A percentile compares a stretch with the other conserved stretches of the same genome.
Evolutionary conservation across 2,888 invertebrate genomes (phyloP).

Genomic region (Acanthosepion lycidas): DNA sequence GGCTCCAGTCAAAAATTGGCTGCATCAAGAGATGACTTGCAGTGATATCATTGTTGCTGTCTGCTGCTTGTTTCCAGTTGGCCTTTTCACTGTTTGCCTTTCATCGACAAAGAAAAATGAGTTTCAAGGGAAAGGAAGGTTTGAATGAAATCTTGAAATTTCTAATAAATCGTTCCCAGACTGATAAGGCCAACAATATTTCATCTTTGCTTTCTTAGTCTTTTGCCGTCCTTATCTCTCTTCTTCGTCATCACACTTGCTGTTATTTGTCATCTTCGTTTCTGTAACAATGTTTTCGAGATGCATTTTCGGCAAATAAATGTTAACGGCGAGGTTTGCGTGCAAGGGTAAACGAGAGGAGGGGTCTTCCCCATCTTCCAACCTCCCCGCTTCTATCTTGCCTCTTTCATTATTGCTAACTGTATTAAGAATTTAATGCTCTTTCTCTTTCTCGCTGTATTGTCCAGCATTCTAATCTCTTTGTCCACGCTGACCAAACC

Average conservation of each 20-base stretch:
- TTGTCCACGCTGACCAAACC: too few species aligned
- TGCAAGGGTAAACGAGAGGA: not conserved
- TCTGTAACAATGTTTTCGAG: not conserved
- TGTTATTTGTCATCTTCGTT: constrained; percentile 6
- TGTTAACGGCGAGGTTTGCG: not conserved
- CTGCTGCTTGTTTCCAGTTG: not conserved
- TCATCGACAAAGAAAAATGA: not conserved
- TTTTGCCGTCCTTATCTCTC: not conserved
- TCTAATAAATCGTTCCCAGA: not conserved
- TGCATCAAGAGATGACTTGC: not conserved
- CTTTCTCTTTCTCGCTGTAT: too few species aligned
- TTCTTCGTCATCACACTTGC: not conserved
- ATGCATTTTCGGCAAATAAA: constrained; percentile 33
- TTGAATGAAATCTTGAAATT: not conserved
- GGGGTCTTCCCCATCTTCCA: not conserved
- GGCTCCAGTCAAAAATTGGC: not conserved
- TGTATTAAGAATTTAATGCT: too few species aligned
- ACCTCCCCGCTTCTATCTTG: too few species aligned
- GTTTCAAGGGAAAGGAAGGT: not conserved
- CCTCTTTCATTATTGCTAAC: too few species aligned
- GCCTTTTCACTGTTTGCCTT: not conserved
- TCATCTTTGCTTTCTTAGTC: not conserved
- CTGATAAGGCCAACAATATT: not conserved
- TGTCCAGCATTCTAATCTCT: too few species aligned
- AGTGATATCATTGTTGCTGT: not conserved